Evolutionary conservation across 2,113 vertebrate species (phyloP).

Genomic region (Prunella himalayana): DNA sequence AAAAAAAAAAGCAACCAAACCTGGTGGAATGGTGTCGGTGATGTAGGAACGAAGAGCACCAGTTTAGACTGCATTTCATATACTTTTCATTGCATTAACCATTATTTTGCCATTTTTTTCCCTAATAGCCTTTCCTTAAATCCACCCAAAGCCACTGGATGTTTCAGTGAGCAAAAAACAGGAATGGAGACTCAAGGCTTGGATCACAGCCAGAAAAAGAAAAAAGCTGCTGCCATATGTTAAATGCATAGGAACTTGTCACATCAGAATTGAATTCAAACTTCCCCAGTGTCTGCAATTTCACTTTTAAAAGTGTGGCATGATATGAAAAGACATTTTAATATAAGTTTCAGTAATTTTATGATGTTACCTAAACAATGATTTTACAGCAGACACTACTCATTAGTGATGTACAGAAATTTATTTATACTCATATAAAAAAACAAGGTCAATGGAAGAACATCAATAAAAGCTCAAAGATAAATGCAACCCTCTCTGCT

Average conservation of each 20-base stretch:
- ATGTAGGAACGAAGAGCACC: neutral
- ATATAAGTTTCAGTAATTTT: neutral
- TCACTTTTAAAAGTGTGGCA: neutral
- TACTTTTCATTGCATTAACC: neutral
- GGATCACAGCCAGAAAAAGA: neutral
- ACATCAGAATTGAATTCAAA: neutral
- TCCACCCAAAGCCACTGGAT: neutral
- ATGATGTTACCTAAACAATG: neutral
- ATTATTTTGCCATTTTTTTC: slow-evolving; percentile 5
- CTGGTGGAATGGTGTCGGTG: neutral
- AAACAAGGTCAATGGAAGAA: neutral
- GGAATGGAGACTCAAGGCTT: neutral
- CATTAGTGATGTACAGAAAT: neutral
- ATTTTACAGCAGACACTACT: neutral
- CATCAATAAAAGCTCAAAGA: neutral
- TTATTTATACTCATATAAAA: neutral
- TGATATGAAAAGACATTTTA: neutral
- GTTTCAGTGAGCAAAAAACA: neutral
- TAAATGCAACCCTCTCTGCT: neutral
- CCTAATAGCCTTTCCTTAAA: neutral
- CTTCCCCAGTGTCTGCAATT: neutral
- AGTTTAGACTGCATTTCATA: neutral
- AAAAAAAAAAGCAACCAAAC: too few species aligned
- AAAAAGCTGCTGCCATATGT: slow-evolving; percentile 2
- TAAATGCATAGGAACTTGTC: neutral